Conservation (phyloP, 2,113 vertebrate genomes). For the Hyperoodon ampullatus region DNA sequence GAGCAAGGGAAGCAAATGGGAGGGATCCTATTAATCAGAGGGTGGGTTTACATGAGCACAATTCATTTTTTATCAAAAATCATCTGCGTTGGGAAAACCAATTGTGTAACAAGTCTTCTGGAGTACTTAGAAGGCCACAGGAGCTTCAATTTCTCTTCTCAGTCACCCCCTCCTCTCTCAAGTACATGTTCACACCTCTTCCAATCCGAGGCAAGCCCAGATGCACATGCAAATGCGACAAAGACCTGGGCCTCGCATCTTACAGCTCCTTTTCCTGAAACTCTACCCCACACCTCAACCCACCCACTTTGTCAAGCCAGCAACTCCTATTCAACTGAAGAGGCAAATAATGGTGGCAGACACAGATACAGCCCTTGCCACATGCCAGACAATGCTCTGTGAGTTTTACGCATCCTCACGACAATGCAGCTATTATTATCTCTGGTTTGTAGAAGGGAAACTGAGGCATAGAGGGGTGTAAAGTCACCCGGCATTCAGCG, state of each 20-base stretch:
- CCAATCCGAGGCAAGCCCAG: neutral
- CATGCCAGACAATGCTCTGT: rapidly evolving
- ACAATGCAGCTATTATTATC: neutral
- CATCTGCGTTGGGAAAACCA: neutral
- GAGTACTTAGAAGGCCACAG: neutral
- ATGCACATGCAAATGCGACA: no score
- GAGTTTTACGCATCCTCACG: no score
- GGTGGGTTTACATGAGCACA: neutral
- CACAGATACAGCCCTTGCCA: rapidly evolving
- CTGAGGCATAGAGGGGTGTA: neutral
- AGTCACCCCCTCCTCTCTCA: neutral
- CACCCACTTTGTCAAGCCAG: no score
- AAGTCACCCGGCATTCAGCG: no score
- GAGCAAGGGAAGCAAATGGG: neutral
- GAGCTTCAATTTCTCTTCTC: neutral
- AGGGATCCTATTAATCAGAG: neutral
- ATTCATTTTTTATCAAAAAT: no score
- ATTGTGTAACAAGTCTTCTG: neutral
- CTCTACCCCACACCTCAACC: neutral
- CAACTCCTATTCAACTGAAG: neutral
- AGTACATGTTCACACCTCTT: neutral
- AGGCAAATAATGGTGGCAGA: neutral
- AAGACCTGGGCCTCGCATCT: neutral
- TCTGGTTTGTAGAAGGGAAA: neutral
- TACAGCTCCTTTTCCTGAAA: no score